Evolutionary conservation across 1,140 invertebrate species (phyloP), one percentile per base, ranked within the genome.

Genomic region (Teleogryllus occipitalis): DNA sequence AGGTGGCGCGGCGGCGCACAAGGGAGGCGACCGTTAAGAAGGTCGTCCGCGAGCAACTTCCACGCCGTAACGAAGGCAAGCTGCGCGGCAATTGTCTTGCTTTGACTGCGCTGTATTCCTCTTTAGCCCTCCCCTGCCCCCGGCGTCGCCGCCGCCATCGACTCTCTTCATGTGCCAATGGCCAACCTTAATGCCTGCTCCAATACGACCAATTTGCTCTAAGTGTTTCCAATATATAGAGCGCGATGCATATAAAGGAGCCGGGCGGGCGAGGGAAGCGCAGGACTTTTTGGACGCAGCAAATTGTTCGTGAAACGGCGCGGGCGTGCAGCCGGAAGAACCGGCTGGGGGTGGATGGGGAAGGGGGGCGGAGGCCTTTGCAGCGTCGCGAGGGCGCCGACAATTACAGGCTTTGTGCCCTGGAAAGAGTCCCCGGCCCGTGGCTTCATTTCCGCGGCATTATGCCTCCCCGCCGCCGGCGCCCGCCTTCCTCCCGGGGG

Each of bases 141-240:
- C 12, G 18, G 65, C 74, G 18, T 3, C 77, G 21, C 27, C 27
- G 18, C 18, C 39, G 15, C 21, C 14, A 48, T 46, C 65, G 49
- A 77, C 79, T 22, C 78, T 48, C 75, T 81, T 80, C 72, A 79
- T 81, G 80, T 81, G 76, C 72, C 80, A 79, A 81, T 79, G 78
- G 80, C 79, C 80, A 81, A 79, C 65, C 80, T 81, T 81, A 81
- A 81, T 81, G 80, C 74, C 46, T 47, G 47, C 18, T 72, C 79
- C 78, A 81, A 81, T 81, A 81, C 80, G 80, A 79, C 80, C 78
- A 81, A 81, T 81, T 81, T 81, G 78, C 78, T 79, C 78, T 76
- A 81, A 81, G 80, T 81, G 80, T 81, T 81, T 78, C 79, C 80
- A 81, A 81, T 81, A 80, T 80, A 80, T 80, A 81, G 80, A 72